phyloP scores from a whole-genome alignment of 2,113 vertebrate species.

The Peucedramus taeniatus region DNA sequence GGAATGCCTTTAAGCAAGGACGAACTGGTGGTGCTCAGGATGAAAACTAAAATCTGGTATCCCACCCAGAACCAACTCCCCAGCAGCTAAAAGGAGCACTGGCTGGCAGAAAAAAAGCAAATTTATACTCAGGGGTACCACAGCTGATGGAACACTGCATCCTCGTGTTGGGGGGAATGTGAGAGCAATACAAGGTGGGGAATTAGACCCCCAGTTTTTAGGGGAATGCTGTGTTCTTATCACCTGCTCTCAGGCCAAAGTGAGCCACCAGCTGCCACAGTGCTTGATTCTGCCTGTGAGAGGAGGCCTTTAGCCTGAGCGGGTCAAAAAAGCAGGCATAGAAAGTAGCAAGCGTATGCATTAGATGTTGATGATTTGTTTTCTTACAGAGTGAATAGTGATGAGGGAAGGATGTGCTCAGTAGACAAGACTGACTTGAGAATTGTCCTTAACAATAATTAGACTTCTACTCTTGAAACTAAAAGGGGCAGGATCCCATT shows the following conservation, averaged over 20 bases:
- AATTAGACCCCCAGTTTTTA: neutral
- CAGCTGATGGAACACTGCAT: neutral
- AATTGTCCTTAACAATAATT: neutral
- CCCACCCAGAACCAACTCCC: neutral
- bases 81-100: neutral
- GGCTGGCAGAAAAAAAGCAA: neutral
- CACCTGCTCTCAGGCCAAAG: neutral
- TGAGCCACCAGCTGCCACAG: neutral
- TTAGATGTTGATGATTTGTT: neutral
- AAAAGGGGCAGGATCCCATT: neutral
- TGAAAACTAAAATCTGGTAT: neutral
- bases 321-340: rapidly evolving
- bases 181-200: neutral
- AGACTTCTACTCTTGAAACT: neutral
- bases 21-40: neutral
- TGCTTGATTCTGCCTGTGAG: neutral
- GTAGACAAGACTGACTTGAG: neutral
- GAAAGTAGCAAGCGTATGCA: neutral
- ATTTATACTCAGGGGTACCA: neutral
- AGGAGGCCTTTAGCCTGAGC: neutral
- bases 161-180: rapidly evolving
- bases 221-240: neutral
- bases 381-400: neutral
- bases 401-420: neutral
- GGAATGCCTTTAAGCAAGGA: neutral